Evolutionary conservation across 2,888 invertebrate genomes (phyloP).

Genomic region (Callinectes sapidus): DNA sequence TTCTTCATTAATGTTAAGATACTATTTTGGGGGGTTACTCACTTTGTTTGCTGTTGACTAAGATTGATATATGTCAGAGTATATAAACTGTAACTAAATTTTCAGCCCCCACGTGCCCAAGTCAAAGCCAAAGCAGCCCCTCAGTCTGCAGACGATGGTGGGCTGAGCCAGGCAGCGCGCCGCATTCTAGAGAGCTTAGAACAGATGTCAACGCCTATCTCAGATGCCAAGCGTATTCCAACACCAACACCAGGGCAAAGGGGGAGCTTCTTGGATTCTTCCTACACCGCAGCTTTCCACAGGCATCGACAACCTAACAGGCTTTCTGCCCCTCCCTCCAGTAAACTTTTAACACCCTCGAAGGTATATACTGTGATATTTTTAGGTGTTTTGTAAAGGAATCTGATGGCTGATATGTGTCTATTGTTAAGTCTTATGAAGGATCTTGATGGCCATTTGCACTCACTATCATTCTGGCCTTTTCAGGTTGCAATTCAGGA

Average conservation of each 20-base stretch:
- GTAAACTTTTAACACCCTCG: conserved; percentile 56
- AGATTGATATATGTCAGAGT: neutral
- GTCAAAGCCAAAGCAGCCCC: conserved; percentile 47
- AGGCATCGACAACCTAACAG: conserved; percentile 57
- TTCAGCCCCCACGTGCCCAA: conserved; percentile 53
- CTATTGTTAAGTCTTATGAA: neutral
- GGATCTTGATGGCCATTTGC: neutral
- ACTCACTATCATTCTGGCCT: neutral
- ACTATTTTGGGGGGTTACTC: neutral
- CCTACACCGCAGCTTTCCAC: conserved; percentile 62
- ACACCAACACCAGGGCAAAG: conserved; percentile 63
- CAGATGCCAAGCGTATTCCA: conserved; percentile 87
- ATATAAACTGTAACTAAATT: neutral
- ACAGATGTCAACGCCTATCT: conserved; percentile 87
- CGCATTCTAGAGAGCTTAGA: conserved; percentile 88
- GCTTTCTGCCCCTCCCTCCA: conserved; percentile 57
- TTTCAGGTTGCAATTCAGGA: conserved; percentile 53
- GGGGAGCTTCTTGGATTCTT: conserved; percentile 60
- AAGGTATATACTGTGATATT: conserved; percentile 46
- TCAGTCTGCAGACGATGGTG: conserved; percentile 59
- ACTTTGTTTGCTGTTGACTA: neutral
- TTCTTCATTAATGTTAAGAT: neutral
- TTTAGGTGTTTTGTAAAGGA: neutral
- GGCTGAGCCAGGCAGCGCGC: conserved; percentile 79
- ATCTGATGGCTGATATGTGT: no score